phyloP scores from a whole-genome alignment of 2,113 vertebrate genomes.

The Jacana jacana region DNA sequence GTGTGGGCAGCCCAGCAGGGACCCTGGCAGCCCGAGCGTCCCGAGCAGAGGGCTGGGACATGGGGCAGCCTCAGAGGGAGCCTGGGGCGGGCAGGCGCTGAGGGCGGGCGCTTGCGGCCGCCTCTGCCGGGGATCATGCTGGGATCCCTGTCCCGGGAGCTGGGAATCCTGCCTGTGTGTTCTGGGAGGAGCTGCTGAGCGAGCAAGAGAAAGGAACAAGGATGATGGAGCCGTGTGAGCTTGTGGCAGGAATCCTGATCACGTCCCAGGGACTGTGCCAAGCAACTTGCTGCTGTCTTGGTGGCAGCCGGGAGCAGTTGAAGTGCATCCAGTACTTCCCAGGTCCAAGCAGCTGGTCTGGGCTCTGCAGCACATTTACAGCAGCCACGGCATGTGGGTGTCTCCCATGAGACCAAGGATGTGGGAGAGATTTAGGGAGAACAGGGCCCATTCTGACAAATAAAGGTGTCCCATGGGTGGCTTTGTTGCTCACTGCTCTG shows the following conservation, averaged over 20 bases:
- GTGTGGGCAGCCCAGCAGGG: not conserved
- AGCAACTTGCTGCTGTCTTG: not conserved
- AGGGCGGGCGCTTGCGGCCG: accelerated
- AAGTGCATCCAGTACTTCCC: not conserved
- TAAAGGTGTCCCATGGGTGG: not conserved
- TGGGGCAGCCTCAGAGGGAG: not conserved
- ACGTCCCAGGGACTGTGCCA: accelerated
- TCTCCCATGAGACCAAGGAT: not conserved
- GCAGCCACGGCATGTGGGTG: not conserved
- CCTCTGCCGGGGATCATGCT: not conserved
- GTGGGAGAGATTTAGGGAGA: not conserved
- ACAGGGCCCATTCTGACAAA: accelerated
- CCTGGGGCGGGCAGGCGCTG: not conserved
- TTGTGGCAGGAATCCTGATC: not conserved
- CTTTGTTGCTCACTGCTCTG: not conserved
- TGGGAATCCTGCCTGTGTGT: not conserved
- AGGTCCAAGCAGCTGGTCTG: not conserved
- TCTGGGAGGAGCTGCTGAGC: not conserved
- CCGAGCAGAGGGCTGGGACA: not conserved
- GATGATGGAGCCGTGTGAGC: not conserved
- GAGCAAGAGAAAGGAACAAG: not conserved
- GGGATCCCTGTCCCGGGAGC: not conserved
- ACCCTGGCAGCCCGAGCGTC: accelerated
- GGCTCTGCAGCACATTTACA: not conserved
- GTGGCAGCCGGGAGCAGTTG: not conserved